Base-by-base conservation (phyloP, 2,888 invertebrate genomes). In the Cybosia mesomella region DNA sequence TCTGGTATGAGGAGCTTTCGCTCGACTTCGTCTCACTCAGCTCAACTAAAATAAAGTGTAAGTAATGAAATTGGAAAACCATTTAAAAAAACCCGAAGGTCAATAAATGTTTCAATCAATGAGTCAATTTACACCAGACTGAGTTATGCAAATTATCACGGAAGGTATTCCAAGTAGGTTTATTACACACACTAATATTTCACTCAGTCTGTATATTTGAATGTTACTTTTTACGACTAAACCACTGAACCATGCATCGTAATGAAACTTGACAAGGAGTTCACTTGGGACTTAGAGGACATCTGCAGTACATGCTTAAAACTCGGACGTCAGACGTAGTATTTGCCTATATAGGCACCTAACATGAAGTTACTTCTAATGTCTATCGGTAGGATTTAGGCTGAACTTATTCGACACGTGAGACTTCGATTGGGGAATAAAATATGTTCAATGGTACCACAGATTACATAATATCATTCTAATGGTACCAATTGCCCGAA, bases 61-160 rank as follows among this genome's bases (percentile, higher is more conserved):
- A 18, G 43, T 43, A 18, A 43, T 43, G 43, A 18, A 18, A n/a
- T 49, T 7, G 8, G n/a, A n/a, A 49, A 43, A 49, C 9, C 18
- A 18, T 49, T 49, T 49, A 49, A 49, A 49, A 49, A 49, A 49
- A 49, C 49, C 49, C 49, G n/a, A 49, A 49, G 49, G 49, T 49
- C 49, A 49, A n/a, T 43, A 43, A 43, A 7, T 43, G 7, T 18
- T 18, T 18, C 0, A 5, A 43, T 7, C 2, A 18, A 18, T 49
- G 49, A 49, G n/a, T 49, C 49, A 49, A n/a, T 49, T 49, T n/a
- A 8, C 49, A 15, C n/a, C n/a, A 49, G 18, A 49, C n/a, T 49
- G 49, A 18, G 49, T n/a, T 49, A 49, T 49, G 49, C 2, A 49
- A 43, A n/a, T 49, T n/a, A 49, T 43, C 0, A 18, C 43, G 43